Evolutionary conservation across 2,113 vertebrate genomes (phyloP).

Genomic region (Epinephelus cyanopodus): DNA sequence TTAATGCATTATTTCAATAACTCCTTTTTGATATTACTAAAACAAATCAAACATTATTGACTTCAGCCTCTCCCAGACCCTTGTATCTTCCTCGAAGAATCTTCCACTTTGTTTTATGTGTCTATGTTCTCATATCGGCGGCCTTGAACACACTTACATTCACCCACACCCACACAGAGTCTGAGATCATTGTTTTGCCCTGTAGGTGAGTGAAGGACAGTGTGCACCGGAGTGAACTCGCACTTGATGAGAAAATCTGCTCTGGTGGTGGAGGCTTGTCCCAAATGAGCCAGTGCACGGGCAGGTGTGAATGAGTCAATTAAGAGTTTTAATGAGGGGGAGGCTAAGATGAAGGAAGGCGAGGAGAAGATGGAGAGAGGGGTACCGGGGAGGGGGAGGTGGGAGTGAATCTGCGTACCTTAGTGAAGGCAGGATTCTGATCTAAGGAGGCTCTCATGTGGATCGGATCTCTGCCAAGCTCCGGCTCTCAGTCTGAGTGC

Average conservation of each 20-base stretch:
- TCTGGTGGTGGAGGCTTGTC: slow-evolving; percentile 67
- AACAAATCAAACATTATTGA: not conserved
- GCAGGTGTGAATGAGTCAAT: slow-evolving; percentile 83
- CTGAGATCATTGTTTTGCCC: slow-evolving; percentile 54
- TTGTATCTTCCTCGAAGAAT: not conserved
- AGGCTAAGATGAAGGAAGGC: slow-evolving; percentile 64
- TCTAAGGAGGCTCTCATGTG: slow-evolving; percentile 70
- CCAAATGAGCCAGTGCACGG: slow-evolving; percentile 75
- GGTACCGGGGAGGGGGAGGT: slow-evolving; percentile 35
- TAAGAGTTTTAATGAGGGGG: slow-evolving; percentile 81
- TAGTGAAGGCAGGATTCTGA: slow-evolving; percentile 68
- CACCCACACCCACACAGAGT: slow-evolving; percentile 39
- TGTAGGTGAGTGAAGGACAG: slow-evolving; percentile 77
- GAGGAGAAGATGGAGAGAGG: slow-evolving; percentile 53
- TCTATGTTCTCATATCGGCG: not conserved
- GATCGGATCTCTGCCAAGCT: slow-evolving; percentile 68
- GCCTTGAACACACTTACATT: slow-evolving; percentile 16
- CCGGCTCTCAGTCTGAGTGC: slow-evolving; percentile 44
- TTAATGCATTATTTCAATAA: not conserved
- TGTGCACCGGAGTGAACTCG: slow-evolving; percentile 69
- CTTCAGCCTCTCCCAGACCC: not conserved
- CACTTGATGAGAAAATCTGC: slow-evolving; percentile 79
- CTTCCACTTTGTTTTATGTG: slow-evolving; percentile 1
- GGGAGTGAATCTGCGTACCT: slow-evolving; percentile 66
- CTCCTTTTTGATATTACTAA: not conserved